phyloP scores from a whole-genome alignment of 2,888 invertebrate genomes.

The Pherbina coryleti region DNA sequence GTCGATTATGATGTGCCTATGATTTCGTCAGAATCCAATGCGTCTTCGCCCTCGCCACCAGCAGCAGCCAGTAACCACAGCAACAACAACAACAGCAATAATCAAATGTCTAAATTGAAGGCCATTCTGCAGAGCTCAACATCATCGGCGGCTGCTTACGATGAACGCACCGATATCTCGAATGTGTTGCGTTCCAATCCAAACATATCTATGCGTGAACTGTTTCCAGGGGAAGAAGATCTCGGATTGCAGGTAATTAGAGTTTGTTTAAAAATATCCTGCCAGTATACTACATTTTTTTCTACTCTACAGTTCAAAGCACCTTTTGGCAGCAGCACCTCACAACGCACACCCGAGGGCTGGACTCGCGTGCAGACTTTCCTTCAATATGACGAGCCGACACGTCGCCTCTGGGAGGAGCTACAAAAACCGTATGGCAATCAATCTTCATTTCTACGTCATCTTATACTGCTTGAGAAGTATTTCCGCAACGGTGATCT shows the following conservation, averaged over 20 bases:
- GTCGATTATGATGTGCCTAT: slow-evolving; percentile 66
- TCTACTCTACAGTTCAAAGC: slow-evolving; percentile 74
- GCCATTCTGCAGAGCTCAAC: slow-evolving; percentile 62
- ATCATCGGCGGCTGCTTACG: slow-evolving; percentile 20
- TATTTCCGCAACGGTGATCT: slow-evolving; percentile 86
- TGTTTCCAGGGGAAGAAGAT: slow-evolving; percentile 87
- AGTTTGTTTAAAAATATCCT: background rate
- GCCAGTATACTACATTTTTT: background rate
- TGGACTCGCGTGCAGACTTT: slow-evolving; percentile 86
- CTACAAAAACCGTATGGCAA: slow-evolving; percentile 89
- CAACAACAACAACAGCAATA: slow-evolving; percentile 43
- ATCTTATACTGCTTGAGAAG: slow-evolving; percentile 84
- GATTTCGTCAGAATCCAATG: slow-evolving; percentile 51
- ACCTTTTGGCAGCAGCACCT: slow-evolving; percentile 75
- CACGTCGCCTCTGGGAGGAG: slow-evolving; percentile 84
- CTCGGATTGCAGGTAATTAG: slow-evolving; percentile 72
- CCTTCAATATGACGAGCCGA: slow-evolving; percentile 86
- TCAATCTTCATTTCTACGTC: slow-evolving; percentile 86
- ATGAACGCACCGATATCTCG: slow-evolving; percentile 61
- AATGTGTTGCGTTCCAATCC: slow-evolving; percentile 74
- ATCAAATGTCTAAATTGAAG: slow-evolving; percentile 66
- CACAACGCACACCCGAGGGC: slow-evolving; percentile 80
- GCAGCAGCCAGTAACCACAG: slow-evolving; percentile 28
- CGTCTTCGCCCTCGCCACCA: slow-evolving; percentile 57
- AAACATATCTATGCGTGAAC: slow-evolving; percentile 84